Conservation (phyloP, 1,140 invertebrate genomes). For the Drosophila tsacasi region DNA sequence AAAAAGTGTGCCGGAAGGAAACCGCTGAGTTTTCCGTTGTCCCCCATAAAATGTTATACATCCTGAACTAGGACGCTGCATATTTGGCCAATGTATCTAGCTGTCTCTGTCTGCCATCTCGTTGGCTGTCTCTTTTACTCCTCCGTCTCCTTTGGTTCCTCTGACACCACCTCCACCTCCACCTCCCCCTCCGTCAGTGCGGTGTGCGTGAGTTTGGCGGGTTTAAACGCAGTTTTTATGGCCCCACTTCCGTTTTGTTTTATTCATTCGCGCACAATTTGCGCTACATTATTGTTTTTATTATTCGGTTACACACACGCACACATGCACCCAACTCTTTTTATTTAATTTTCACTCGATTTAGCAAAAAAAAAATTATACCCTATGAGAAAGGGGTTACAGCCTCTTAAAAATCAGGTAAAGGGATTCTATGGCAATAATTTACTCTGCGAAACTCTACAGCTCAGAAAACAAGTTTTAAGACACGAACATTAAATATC, state of each 20-base stretch:
- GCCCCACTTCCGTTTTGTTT: conserved; percentile 77
- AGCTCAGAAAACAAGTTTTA: too few relatives aligned
- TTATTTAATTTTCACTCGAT: conserved; percentile 62
- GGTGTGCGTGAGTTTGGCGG: conserved; percentile 48
- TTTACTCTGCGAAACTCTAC: neutral
- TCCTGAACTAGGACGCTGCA: conserved; percentile 60
- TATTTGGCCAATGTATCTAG: conserved; percentile 52
- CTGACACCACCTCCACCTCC: too few relatives aligned
- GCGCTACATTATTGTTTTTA: conserved; percentile 81
- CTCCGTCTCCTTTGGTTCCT: neutral
- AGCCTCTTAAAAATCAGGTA: conserved; percentile 14
- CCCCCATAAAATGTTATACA: conserved; percentile 77
- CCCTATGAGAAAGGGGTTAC: neutral
- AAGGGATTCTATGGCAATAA: neutral
- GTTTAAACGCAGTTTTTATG: conserved; percentile 79
- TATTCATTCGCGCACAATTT: conserved; percentile 81
- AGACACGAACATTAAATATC: too few relatives aligned
- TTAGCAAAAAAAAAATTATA: conserved; percentile 45
- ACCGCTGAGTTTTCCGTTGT: conserved; percentile 75
- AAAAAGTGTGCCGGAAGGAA: conserved; percentile 77
- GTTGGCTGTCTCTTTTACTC: neutral
- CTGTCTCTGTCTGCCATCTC: conserved; percentile 15
- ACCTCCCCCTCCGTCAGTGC: neutral
- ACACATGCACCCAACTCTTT: conserved; percentile 2
- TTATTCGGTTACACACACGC: conserved; percentile 57